phyloP scores from a whole-genome alignment of 2,797 vertebrate genomes.

The Crypturellus tataupa region DNA sequence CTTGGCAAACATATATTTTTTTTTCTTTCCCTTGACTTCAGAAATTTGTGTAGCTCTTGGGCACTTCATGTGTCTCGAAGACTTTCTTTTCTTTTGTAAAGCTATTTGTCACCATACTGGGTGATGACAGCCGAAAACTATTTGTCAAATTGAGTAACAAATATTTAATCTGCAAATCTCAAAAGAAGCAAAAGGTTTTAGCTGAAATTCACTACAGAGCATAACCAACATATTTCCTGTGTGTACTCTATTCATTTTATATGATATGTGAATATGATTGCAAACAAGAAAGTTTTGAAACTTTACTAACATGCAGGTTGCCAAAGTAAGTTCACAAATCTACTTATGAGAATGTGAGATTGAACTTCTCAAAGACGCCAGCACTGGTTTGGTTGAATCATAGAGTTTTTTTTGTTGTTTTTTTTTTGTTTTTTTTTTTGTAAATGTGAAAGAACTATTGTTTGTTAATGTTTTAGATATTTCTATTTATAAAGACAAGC shows the following conservation, averaged over 20 bases:
- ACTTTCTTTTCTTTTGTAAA: slow-evolving; percentile 22
- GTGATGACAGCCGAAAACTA: slow-evolving; percentile 48
- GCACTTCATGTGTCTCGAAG: not conserved
- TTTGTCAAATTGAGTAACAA: slow-evolving; percentile 39
- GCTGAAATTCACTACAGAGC: not conserved
- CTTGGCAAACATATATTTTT: not conserved
- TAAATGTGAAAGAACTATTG: not conserved
- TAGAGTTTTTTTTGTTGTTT: not conserved
- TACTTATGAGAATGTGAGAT: not conserved
- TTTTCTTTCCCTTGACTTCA: not conserved
- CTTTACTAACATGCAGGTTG: not conserved
- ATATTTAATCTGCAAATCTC: slow-evolving; percentile 60
- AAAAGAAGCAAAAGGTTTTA: not conserved
- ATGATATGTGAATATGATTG: not conserved
- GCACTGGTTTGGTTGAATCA: not conserved
- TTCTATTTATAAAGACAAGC: fast-evolving
- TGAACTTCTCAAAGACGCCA: not conserved
- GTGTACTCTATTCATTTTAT: not conserved
- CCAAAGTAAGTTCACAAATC: not conserved
- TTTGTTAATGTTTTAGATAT: not conserved
- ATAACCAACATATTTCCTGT: not conserved
- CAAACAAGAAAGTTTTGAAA: not conserved
- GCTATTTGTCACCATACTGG: slow-evolving; percentile 42
- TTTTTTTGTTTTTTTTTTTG: not conserved
- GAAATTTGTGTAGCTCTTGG: slow-evolving; percentile 14